Evolutionary conservation across 2,888 invertebrate species (phyloP).

Genomic region (Chrysotoxum bicinctum): DNA sequence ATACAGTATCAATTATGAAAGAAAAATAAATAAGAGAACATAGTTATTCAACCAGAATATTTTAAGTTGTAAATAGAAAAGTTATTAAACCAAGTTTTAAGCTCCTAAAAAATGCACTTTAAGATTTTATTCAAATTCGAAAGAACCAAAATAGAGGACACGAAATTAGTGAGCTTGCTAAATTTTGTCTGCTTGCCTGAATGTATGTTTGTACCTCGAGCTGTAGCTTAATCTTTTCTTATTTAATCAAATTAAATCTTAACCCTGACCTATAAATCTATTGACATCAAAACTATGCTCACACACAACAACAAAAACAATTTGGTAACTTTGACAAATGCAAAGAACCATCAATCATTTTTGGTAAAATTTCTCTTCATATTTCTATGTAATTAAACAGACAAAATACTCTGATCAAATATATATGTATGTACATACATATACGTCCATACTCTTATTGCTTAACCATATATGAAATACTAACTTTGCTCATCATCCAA

Average conservation of each 20-base stretch:
- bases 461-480: background rate
- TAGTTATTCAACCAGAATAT: too few species aligned
- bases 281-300: background rate
- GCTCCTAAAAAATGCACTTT: too few species aligned
- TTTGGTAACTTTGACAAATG: background rate
- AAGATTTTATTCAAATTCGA: too few species aligned
- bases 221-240: too few species aligned
- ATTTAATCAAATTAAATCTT: background rate
- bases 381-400: background rate
- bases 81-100: too few species aligned
- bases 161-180: too few species aligned
- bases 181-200: too few species aligned
- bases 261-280: background rate
- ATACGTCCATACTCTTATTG: background rate
- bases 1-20: too few species aligned
- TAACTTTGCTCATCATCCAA: slow-evolving; percentile 38
- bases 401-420: background rate
- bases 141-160: too few species aligned
- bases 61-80: too few species aligned
- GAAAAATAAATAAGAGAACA: too few species aligned
- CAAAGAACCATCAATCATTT: background rate
- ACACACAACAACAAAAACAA: background rate
- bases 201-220: too few species aligned
- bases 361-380: background rate
- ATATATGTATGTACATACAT: background rate